Evolutionary conservation across 2,888 invertebrate species (phyloP).

Genomic region (Glyphotaelius pellucidus): DNA sequence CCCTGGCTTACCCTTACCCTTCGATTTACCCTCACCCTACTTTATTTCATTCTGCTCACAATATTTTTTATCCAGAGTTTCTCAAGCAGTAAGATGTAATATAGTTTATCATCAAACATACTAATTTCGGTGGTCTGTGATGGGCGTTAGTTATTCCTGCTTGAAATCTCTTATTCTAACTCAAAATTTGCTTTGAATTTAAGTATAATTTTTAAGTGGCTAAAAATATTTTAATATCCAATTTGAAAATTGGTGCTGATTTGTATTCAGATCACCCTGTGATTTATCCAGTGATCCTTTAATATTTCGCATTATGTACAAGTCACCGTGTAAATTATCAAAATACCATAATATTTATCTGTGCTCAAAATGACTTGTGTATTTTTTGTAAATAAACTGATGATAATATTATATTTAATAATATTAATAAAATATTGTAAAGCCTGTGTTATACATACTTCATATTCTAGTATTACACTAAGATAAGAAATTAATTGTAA

Average conservation of each 20-base stretch:
- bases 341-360: background rate
- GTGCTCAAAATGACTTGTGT: conserved; percentile 30
- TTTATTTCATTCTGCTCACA: background rate
- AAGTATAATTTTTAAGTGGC: too few relatives aligned
- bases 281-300: background rate
- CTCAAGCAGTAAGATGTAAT: background rate
- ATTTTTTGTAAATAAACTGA: conserved; percentile 33
- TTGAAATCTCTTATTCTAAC: too few relatives aligned
- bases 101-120: background rate
- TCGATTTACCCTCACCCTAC: background rate
- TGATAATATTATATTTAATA: background rate
- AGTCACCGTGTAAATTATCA: background rate
- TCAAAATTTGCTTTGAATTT: too few relatives aligned
- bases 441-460: background rate
- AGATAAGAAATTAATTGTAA: background rate
- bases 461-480: background rate
- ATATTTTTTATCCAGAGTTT: too few relatives aligned
- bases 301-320: background rate
- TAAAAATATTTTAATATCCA: too few relatives aligned
- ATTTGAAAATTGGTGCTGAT: too few relatives aligned
- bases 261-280: too few relatives aligned
- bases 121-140: too few relatives aligned
- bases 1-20: too few relatives aligned
- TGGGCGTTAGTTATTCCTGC: too few relatives aligned
- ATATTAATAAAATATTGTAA: conserved; percentile 4